Evolutionary conservation across 2,113 vertebrate species (phyloP), one percentile per base, ranked within the genome.

Genomic region (Pygoscelis antarcticus): DNA sequence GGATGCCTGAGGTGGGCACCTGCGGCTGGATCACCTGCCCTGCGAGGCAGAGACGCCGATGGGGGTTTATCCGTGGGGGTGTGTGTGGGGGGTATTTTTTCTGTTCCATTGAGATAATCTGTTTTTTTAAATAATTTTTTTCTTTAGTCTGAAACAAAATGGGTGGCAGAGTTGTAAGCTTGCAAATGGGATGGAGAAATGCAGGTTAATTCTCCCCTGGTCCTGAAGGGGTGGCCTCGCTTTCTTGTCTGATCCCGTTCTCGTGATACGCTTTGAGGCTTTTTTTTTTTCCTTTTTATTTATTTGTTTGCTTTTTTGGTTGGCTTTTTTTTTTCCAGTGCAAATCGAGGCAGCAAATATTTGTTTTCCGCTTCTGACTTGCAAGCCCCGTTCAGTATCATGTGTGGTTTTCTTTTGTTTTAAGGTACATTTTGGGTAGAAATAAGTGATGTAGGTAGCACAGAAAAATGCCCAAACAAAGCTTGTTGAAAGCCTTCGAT

Each of bases 151-250:
- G 89, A 55, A n/a, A 87, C 92, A 94, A 97, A 96, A 97, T 97
- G 95, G 95, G 97, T 83, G 96, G 86, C 85, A 49, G 80, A 77
- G 83, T 26, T 13, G 36, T 55, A 11, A 61, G 93, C 89, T 81
- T 75, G 89, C n/a, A 9, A 6, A 69, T 70, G 87, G 79, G 91
- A 66, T 89, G 86, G 91, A 82, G 93, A 83, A 93, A 88, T 62
- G 85, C 94, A 91, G 95, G 92, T 97, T 96, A 89, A 93, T 94
- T 94, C 94, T 83, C 36, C 60, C 38, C 77, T 74, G 94, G 69
- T 57, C 76, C 81, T 82, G 82, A 86, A 94, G 92, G 92, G 95
- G 90, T 89, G 84, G 91, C 71, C 93, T 89, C 66, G 76, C 88
- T 44, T 34, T 62, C 83, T 85, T 86, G 49, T 34, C 62, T 93